Conservation (phyloP, 2,888 invertebrate genomes). For the Protophormia terraenovae region DNA sequence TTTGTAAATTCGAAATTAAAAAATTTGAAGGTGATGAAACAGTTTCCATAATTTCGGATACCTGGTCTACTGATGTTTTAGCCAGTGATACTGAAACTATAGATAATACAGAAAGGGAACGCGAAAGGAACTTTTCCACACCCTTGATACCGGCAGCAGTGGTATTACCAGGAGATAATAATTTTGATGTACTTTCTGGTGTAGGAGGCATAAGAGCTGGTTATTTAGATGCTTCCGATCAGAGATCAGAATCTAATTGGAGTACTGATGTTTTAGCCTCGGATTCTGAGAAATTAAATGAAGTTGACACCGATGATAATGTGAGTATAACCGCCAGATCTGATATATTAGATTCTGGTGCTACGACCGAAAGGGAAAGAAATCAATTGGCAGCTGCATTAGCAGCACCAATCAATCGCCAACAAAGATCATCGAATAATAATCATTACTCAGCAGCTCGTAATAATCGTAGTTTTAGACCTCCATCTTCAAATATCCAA, state of each 20-base stretch:
- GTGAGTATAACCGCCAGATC: constrained; percentile 87
- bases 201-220: constrained; percentile 75
- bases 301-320: constrained; percentile 87
- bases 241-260: constrained; percentile 98
- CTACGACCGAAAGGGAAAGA: constrained; percentile 77
- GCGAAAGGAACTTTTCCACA: constrained; percentile 82
- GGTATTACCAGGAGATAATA: constrained; percentile 81
- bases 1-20: constrained; percentile 98
- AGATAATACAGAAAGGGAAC: constrained; percentile 89
- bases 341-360: constrained; percentile 88
- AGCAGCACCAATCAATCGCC: constrained; percentile 53
- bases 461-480: constrained; percentile 51
- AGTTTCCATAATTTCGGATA: constrained; percentile 97
- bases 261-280: constrained; percentile 97
- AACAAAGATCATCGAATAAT: constrained; percentile 67
- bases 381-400: constrained; percentile 69
- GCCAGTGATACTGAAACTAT: constrained; percentile 98
- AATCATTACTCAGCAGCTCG: constrained; percentile 36
- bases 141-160: constrained; percentile 81
- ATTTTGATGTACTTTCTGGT: constrained; percentile 78
- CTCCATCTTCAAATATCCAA: constrained; percentile 32
- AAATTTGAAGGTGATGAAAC: constrained; percentile 94
- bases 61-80: constrained; percentile 99
- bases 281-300: constrained; percentile 94
- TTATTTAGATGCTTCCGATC: constrained; percentile 91